Evolutionary conservation across 2,888 invertebrate genomes (phyloP).

Genomic region (Nematopogon swammerdamellus): DNA sequence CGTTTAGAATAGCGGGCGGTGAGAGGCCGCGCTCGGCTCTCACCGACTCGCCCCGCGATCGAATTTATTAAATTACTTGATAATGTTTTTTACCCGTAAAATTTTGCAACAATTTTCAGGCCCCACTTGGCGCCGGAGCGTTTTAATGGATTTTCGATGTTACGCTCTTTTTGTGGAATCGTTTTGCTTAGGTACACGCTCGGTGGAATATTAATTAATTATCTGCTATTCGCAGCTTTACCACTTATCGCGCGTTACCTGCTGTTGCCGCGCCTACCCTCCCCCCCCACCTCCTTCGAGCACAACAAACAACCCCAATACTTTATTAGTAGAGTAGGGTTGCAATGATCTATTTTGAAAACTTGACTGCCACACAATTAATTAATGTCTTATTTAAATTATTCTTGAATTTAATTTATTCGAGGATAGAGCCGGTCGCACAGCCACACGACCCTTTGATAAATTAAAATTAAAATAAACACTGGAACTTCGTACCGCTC

Average conservation of each 20-base stretch:
- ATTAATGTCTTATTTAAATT: no score
- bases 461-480: no score
- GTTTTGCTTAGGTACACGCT: background rate
- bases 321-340: no score
- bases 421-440: no score
- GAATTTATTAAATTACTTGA: background rate
- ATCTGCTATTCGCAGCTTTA: background rate
- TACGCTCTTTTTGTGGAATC: background rate
- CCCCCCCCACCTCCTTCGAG: no score
- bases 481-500: no score
- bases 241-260: background rate
- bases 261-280: no score
- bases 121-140: background rate
- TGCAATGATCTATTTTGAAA: no score
- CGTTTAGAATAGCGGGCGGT: background rate
- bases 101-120: background rate
- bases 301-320: no score
- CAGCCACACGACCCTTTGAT: no score
- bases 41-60: background rate
- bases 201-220: background rate
- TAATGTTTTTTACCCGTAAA: background rate
- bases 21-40: background rate
- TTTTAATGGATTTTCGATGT: background rate
- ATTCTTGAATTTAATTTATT: no score
- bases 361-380: no score